phyloP scores from a whole-genome alignment of 2,888 invertebrate genomes.

The Callimorpha dominula region DNA sequence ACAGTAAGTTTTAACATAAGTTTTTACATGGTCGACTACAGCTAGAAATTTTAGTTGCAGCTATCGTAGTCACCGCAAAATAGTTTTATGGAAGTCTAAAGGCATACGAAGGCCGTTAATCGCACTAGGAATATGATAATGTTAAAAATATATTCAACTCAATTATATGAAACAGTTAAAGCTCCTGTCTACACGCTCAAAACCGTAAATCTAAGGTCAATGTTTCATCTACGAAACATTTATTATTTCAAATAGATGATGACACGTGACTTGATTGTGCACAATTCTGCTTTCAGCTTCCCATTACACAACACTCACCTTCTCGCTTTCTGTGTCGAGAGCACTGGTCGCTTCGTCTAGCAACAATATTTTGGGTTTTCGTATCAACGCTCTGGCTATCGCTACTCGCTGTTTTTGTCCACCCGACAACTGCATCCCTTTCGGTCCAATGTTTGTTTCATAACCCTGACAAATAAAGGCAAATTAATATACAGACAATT shows the following conservation, averaged over 20 bases:
- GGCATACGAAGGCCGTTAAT: too few species aligned
- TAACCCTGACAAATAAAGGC: constrained; percentile 88
- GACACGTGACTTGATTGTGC: too few species aligned
- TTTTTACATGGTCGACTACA: too few species aligned
- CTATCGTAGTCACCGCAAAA: too few species aligned
- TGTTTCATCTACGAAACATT: not conserved
- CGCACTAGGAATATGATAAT: too few species aligned
- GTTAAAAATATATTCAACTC: too few species aligned
- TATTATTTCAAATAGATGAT: too few species aligned
- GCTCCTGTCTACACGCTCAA: not conserved
- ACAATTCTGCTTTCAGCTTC: not conserved
- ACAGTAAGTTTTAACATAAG: too few species aligned
- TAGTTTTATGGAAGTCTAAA: too few species aligned
- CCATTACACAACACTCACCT: constrained; percentile 71
- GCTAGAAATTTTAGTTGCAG: too few species aligned
- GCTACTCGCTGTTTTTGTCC: constrained; percentile 95
- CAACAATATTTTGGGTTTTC: constrained; percentile 91
- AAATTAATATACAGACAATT: not conserved
- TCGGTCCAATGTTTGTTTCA: constrained; percentile 91
- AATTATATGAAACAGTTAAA: too few species aligned
- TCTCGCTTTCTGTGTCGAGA: constrained; percentile 93
- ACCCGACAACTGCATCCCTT: constrained; percentile 91
- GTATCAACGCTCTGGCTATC: constrained; percentile 93
- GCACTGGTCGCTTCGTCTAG: constrained; percentile 95
- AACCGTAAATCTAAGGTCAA: not conserved